Evolutionary conservation across 2,888 invertebrate genomes (phyloP), one percentile per base, ranked within the genome.

Genomic region (Harmothoe impar): DNA sequence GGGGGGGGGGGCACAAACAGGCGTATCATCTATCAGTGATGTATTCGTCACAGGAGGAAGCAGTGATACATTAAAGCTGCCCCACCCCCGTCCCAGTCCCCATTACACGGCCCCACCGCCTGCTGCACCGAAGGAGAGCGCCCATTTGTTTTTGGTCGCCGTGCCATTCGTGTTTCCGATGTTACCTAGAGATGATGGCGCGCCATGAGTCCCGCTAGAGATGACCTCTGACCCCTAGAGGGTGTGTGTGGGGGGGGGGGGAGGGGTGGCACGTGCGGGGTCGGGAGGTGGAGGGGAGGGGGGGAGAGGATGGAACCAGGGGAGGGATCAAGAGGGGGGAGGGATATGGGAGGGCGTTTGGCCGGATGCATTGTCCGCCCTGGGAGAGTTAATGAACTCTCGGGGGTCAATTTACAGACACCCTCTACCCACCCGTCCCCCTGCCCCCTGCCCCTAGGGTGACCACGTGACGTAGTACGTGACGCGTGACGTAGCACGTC

Each of bases 21-120:
- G 62, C 62, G 62, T n/a, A 62, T 62, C 62, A 62, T 62, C 15
- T 62, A 62, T 62, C 62, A 62, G 62, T 62, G 62, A 62, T 62
- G 62, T 62, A 62, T 62, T 62, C 62, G 62, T 62, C 62, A 62
- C 7, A 62, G 62, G n/a, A 62, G 62, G 62, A 62, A 62, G 62
- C 62, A 62, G 62, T 15, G 23, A 62, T 62, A 62, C 62, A n/a
- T 62, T 62, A 20, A 62, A 62, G 3, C 5, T 43, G 43, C 62
- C 62, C 62, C n/a, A 20, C 62, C n/a, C 62, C 62, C 62, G 62
- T 20, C n/a, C 23, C n/a, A 62, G 62, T 62, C 7, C 12, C 62
- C 62, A 62, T n/a, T 62, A 62, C 20, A 62, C 62, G 62, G 20
- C 20, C 12, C 62, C 7, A 20, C 62, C 62, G n/a, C n/a, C 43